Conservation (phyloP, 2,888 invertebrate species). For the Agonopterix alstromeriana region DNA sequence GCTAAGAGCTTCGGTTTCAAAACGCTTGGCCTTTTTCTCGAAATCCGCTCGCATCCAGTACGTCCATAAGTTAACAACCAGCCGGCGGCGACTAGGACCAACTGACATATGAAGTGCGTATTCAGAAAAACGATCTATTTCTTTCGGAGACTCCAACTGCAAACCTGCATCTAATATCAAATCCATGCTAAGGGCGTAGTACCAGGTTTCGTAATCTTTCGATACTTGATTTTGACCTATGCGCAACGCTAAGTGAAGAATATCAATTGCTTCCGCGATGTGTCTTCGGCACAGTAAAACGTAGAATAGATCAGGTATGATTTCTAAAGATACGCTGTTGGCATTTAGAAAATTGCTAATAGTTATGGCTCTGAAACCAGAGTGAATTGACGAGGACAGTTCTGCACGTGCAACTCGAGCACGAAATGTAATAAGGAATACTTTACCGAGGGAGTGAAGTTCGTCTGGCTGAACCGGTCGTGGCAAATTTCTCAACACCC, state of each 20-base stretch:
- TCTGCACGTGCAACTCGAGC: slow-evolving; percentile 49
- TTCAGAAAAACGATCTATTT: slow-evolving; percentile 58
- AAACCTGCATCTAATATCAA: slow-evolving; percentile 76
- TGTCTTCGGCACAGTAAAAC: slow-evolving; percentile 54
- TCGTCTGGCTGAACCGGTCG: slow-evolving; percentile 57
- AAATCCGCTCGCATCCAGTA: slow-evolving; percentile 55
- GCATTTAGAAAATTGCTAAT: slow-evolving; percentile 61
- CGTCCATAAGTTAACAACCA: slow-evolving; percentile 57
- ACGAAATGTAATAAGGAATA: slow-evolving; percentile 60
- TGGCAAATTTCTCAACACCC: slow-evolving; percentile 34
- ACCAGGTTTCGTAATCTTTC: slow-evolving; percentile 62
- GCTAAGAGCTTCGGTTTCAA: slow-evolving; percentile 54
- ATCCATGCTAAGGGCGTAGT: slow-evolving; percentile 76
- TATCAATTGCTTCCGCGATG: slow-evolving; percentile 66
- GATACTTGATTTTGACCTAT: slow-evolving; percentile 31
- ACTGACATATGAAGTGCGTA: slow-evolving; percentile 36
- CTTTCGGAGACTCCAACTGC: slow-evolving; percentile 61
- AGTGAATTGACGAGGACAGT: slow-evolving; percentile 40
- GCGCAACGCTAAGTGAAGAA: slow-evolving; percentile 46
- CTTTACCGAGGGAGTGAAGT: slow-evolving; percentile 57
- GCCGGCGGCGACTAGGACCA: slow-evolving; percentile 41
- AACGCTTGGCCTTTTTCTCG: slow-evolving; percentile 50
- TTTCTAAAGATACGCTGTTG: slow-evolving; percentile 49
- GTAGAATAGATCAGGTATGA: slow-evolving; percentile 64
- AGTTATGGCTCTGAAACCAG: slow-evolving; percentile 57